phyloP scores from a whole-genome alignment of 2,113 vertebrate genomes.

The Ailurus styani region DNA sequence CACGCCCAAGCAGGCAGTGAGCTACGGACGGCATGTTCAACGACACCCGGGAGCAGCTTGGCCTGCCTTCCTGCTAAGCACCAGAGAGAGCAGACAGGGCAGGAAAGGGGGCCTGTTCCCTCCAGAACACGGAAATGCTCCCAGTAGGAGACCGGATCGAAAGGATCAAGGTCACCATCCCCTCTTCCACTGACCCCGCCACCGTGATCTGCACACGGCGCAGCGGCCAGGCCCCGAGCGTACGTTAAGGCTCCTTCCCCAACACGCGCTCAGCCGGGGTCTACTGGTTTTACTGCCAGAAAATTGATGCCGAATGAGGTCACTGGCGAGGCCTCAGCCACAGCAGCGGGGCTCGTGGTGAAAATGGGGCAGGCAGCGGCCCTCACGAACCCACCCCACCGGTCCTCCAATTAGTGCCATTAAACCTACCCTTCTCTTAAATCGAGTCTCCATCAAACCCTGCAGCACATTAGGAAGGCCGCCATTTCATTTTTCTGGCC shows the following conservation, averaged over 20 bases:
- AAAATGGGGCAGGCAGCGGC: background rate
- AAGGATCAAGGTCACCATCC: background rate
- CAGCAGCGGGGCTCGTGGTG: background rate
- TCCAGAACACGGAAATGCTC: background rate
- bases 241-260: background rate
- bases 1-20: background rate
- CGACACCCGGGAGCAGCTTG: background rate
- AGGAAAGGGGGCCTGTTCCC: background rate
- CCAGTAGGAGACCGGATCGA: background rate
- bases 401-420: background rate
- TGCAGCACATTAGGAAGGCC: slow-evolving; percentile 20
- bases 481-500: slow-evolving; percentile 39
- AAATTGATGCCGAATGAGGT: background rate
- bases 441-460: background rate
- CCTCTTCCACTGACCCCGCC: background rate
- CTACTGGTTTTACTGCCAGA: slow-evolving; percentile 10
- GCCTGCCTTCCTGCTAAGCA: background rate
- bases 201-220: background rate
- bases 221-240: background rate
- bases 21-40: background rate
- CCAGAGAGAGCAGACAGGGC: background rate
- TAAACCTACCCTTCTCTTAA: slow-evolving; percentile 21
- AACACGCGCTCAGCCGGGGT: background rate
- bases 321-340: background rate
- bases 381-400: background rate